phyloP scores from a whole-genome alignment of 1,140 invertebrate genomes.

The Drosophila pallidifrons region DNA sequence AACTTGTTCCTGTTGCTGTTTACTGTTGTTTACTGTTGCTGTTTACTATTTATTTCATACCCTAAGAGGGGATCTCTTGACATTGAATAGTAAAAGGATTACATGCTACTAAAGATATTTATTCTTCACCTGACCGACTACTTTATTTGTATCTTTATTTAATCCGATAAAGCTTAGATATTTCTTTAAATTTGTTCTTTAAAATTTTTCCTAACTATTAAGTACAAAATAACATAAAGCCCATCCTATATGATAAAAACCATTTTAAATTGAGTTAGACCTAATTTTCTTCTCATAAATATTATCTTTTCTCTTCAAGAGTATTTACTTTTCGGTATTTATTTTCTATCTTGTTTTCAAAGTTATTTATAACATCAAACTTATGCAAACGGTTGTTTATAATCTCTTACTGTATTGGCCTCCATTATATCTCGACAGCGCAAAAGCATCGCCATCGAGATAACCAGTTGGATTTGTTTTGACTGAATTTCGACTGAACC shows the following conservation, averaged over 20 bases:
- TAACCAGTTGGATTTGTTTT: constrained; percentile 5
- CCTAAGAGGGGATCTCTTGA: neutral
- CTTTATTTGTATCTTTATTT: too few species aligned
- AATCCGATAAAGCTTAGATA: too few species aligned
- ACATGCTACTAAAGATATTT: too few species aligned
- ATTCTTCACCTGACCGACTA: too few species aligned
- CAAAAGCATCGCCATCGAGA: neutral
- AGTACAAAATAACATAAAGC: too few species aligned
- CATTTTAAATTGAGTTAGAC: too few species aligned
- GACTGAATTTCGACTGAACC: constrained; percentile 19
- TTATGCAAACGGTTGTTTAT: neutral
- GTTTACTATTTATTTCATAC: neutral
- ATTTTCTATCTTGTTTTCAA: constrained; percentile 2
- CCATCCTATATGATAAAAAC: too few species aligned
- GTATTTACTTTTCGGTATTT: neutral
- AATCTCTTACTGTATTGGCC: constrained; percentile 1
- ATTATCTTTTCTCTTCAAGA: too few species aligned
- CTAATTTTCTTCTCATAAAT: too few species aligned
- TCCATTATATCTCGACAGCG: neutral
- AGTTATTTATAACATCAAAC: neutral
- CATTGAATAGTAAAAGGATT: too few species aligned
- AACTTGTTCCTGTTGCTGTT: constrained; percentile 3
- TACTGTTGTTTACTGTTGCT: constrained; percentile 1
- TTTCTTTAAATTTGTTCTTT: too few species aligned
- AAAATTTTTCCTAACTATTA: too few species aligned